Conservation (phyloP, 2,888 invertebrate species). For the Julus scanicus region DNA sequence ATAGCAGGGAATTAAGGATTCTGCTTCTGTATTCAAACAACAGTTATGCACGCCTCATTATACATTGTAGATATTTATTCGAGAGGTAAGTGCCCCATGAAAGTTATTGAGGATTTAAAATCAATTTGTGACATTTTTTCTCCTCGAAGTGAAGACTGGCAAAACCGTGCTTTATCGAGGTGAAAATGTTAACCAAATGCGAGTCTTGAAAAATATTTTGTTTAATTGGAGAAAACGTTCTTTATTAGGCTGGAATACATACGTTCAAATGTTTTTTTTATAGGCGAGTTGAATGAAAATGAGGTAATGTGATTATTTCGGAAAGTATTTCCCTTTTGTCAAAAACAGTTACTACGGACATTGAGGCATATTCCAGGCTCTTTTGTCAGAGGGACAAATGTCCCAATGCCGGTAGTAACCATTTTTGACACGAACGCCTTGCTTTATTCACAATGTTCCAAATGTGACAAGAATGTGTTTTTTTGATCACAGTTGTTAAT, state of each 20-base stretch:
- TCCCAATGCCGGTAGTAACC: too few relatives aligned
- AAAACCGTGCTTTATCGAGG: not conserved
- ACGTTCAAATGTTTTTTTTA: not conserved
- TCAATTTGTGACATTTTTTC: not conserved
- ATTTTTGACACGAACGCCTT: not conserved
- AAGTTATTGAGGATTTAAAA: not conserved
- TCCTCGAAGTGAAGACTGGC: too few relatives aligned
- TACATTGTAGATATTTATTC: not conserved
- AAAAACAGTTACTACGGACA: too few relatives aligned
- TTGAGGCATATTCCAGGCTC: too few relatives aligned
- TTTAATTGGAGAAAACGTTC: not conserved
- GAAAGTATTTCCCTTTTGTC: too few relatives aligned
- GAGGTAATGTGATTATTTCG: not conserved
- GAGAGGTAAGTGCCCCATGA: not conserved
- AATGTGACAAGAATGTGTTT: slow-evolving; percentile 12
- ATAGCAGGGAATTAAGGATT: not conserved
- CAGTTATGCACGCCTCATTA: not conserved
- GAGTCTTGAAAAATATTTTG: not conserved
- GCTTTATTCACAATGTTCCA: not conserved
- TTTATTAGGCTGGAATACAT: not conserved
- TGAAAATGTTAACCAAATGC: not conserved
- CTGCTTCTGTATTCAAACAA: not conserved
- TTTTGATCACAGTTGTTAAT: not conserved
- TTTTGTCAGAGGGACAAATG: too few relatives aligned
- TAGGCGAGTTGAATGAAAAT: too few relatives aligned